Percentiles rank a stretch among this genome's conserved stretches.
Evolutionary conservation across 1,140 invertebrate genomes (phyloP).

Genomic region (Cotesia glomerata): DNA sequence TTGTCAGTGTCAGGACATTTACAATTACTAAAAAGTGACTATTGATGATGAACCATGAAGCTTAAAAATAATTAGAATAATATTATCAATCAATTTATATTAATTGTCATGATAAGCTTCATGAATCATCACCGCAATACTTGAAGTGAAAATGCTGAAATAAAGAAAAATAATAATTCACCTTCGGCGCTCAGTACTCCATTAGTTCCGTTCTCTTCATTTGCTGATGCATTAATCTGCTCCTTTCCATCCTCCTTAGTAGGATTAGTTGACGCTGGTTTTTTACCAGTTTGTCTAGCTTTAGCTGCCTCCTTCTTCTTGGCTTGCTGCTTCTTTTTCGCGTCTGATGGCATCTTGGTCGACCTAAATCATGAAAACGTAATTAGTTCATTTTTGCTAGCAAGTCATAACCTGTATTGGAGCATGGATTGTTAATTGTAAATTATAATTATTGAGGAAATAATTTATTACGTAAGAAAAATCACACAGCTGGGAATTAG

Average conservation of each 20-base stretch:
- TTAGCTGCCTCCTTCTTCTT: constrained; percentile 97
- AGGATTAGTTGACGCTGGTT: constrained; percentile 53
- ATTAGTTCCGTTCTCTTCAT: constrained; percentile 56
- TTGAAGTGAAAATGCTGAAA: too few species aligned
- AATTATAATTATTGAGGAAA: background rate
- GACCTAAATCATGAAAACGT: constrained; percentile 17
- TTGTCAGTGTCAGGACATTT: too few species aligned
- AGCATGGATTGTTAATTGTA: background rate
- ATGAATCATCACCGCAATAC: too few species aligned
- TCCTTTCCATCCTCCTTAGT: constrained; percentile 64
- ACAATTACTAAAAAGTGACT: too few species aligned
- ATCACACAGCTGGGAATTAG: background rate
- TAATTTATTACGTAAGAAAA: background rate
- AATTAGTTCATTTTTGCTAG: background rate
- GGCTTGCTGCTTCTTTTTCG: constrained; percentile 95
- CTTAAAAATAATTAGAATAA: too few species aligned
- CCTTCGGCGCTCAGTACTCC: constrained; percentile 63
- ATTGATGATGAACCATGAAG: too few species aligned
- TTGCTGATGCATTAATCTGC: constrained; percentile 59
- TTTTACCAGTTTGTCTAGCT: constrained; percentile 73
- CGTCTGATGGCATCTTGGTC: constrained; percentile 89
- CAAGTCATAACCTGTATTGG: background rate
- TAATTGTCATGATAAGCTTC: too few species aligned
- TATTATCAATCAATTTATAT: too few species aligned
- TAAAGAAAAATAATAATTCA: constrained; percentile 34